Conservation (phyloP, 2,797 vertebrate species). For the Catostomus latipinnis region DNA sequence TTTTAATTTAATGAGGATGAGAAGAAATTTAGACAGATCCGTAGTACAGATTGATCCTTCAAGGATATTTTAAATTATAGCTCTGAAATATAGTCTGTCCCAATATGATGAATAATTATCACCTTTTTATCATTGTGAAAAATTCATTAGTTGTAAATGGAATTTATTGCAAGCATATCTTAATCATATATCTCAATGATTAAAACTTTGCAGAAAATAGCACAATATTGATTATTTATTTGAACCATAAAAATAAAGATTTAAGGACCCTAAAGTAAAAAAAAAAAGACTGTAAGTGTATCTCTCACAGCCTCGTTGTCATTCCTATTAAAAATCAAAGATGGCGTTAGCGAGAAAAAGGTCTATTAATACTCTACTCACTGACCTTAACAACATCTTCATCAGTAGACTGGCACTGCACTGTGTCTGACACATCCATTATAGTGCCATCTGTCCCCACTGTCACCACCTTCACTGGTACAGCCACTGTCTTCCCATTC, state of each 20-base stretch:
- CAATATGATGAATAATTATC: slow-evolving; percentile 3
- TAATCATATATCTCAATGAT: not conserved
- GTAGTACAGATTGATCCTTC: not conserved
- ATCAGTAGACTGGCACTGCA: slow-evolving; percentile 87
- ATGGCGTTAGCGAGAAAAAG: not conserved
- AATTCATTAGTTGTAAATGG: not conserved
- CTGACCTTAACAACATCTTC: slow-evolving; percentile 93
- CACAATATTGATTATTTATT: not conserved
- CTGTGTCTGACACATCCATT: slow-evolving; percentile 87
- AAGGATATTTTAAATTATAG: not conserved
- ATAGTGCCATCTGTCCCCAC: slow-evolving; percentile 83
- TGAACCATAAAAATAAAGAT: not conserved
- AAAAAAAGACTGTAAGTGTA: too few species aligned
- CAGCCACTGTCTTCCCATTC: slow-evolving; percentile 88
- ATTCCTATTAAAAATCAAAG: not conserved
- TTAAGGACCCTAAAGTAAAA: not conserved
- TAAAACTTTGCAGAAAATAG: not conserved
- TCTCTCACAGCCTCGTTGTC: too few species aligned
- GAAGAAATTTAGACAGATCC: not conserved
- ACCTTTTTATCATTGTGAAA: not conserved
- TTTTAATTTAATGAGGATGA: not conserved
- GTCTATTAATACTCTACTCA: not conserved
- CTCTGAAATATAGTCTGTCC: not conserved
- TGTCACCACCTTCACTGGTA: slow-evolving; percentile 90
- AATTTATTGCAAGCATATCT: slow-evolving; percentile 6